Conservation (phyloP, 2,888 invertebrate genomes). For the Lasioglossum oenotherae region DNA sequence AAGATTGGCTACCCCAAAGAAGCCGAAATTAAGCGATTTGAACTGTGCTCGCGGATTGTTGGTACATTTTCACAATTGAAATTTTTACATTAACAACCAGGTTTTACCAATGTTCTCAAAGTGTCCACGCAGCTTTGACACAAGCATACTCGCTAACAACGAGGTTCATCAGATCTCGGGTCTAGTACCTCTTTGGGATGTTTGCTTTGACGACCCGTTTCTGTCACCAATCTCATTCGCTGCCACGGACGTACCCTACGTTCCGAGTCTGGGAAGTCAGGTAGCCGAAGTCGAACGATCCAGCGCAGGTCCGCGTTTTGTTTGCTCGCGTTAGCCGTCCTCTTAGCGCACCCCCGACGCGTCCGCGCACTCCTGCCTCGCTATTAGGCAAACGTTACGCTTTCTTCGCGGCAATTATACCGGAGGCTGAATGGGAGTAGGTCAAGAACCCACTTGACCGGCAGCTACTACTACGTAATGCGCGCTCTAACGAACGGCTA, state of each 20-base stretch:
- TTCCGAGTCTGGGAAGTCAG: not conserved
- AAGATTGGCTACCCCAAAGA: not conserved
- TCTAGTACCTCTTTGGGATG: no score
- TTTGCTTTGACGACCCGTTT: no score
- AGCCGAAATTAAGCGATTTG: not conserved
- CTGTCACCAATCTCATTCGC: not conserved
- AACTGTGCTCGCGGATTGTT: not conserved
- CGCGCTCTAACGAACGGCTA: conserved; percentile 59
- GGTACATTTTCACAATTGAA: not conserved
- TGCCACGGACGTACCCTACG: not conserved
- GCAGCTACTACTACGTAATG: conserved; percentile 31
- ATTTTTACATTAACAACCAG: no score
- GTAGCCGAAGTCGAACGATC: not conserved
- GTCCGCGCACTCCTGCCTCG: conserved; percentile 18
- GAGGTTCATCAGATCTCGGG: no score
- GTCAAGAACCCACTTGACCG: conserved; percentile 59
- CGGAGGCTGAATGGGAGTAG: conserved; percentile 47
- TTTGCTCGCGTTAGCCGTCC: not conserved
- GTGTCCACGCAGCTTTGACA: not conserved
- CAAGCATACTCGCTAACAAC: not conserved
- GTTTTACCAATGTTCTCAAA: not conserved
- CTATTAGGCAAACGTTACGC: conserved; percentile 45
- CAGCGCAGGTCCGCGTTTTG: not conserved
- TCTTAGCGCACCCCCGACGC: not conserved
- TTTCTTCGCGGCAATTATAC: conserved; percentile 45